phyloP scores from a whole-genome alignment of 2,888 invertebrate genomes.

The Metacarcinus magister region DNA sequence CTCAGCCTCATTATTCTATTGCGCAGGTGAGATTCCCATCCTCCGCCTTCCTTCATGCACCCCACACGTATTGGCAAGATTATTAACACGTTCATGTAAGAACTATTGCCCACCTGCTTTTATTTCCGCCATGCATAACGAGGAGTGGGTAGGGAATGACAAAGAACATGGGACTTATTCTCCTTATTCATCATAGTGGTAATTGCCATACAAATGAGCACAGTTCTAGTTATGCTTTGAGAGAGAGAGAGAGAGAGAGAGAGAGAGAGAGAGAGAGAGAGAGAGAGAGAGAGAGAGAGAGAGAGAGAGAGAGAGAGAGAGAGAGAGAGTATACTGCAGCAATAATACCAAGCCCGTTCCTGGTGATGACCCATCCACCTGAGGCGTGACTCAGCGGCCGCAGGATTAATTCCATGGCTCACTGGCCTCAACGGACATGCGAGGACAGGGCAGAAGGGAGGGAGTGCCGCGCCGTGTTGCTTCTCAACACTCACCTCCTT shows the following conservation, averaged over 20 bases:
- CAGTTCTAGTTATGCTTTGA: not conserved
- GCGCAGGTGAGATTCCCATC: constrained; percentile 9
- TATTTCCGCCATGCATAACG: not conserved
- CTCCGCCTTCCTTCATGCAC: not conserved
- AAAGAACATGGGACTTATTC: not conserved
- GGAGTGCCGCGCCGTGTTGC: not conserved
- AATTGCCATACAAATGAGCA: not conserved
- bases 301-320: constrained; percentile 22
- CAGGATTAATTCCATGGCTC: not conserved
- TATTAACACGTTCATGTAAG: not conserved
- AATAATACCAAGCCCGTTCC: not conserved
- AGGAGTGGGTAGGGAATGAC: not conserved
- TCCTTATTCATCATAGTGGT: not conserved
- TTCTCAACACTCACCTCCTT: not conserved
- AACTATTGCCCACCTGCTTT: not conserved
- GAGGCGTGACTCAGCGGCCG: not conserved
- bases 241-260: not conserved
- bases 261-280: too few species aligned
- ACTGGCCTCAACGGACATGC: constrained; percentile 31
- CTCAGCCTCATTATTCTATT: not conserved
- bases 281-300: not conserved
- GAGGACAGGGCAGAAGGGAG: not conserved
- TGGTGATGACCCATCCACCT: not conserved
- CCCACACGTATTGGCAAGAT: not conserved
- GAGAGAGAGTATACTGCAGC: not conserved